Evolutionary conservation across 35 echinoderm and acorn worm species (phyloP).

Genomic region (Ophiothrix spiculata): DNA sequence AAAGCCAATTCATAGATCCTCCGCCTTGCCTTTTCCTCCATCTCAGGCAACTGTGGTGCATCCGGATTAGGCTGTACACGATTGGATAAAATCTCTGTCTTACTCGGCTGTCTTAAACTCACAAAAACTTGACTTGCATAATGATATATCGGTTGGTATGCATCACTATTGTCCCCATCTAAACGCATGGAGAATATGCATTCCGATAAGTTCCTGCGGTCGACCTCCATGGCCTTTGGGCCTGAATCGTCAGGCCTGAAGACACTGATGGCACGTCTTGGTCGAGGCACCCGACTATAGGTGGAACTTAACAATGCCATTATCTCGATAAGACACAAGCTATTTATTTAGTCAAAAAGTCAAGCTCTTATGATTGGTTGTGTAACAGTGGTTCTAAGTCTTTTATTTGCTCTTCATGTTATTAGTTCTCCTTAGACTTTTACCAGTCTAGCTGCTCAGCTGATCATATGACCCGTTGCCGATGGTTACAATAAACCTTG

Average conservation of each 20-base stretch:
- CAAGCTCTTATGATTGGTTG: background rate
- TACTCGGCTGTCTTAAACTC: conserved; percentile 43
- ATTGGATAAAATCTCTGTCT: conserved; percentile 35
- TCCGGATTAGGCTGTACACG: background rate
- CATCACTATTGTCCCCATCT: background rate
- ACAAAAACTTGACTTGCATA: conserved; percentile 70
- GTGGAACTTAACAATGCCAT: background rate
- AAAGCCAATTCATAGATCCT: conserved; percentile 78
- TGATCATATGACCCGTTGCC: too few species aligned
- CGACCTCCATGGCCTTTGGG: background rate
- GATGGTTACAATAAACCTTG: too few species aligned
- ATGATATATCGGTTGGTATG: conserved; percentile 57
- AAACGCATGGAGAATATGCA: background rate
- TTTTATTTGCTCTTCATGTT: background rate
- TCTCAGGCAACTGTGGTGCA: conserved; percentile 18
- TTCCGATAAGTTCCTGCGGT: background rate
- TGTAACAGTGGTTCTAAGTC: background rate
- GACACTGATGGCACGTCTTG: background rate
- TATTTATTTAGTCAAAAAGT: background rate
- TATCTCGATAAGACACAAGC: background rate
- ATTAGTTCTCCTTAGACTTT: background rate
- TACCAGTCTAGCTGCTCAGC: too few species aligned
- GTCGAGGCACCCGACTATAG: background rate
- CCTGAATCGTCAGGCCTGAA: background rate
- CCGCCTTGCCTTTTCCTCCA: conserved; percentile 51